Evolutionary conservation across 2,113 vertebrate species (phyloP).

Genomic region (Orycteropus afer): DNA sequence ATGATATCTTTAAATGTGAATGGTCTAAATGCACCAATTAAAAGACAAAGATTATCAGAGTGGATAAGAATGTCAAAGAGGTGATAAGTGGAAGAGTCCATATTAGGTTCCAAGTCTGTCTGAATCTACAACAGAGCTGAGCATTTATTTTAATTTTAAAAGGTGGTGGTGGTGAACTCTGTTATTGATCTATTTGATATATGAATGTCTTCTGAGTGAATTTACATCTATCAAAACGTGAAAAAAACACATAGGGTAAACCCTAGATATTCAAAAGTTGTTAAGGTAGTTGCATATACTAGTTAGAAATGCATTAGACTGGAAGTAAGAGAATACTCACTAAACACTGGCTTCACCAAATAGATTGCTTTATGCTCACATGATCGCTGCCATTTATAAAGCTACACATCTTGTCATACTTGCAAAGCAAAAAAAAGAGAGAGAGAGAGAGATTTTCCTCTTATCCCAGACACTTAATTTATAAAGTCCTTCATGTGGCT

Average conservation of each 20-base stretch:
- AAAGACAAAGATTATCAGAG: not conserved
- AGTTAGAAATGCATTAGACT: not conserved
- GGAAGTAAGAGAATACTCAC: not conserved
- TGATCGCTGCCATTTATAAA: not conserved
- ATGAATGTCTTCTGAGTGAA: not conserved
- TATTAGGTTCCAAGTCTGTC: not conserved
- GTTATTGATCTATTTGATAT: not conserved
- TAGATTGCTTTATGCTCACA: not conserved
- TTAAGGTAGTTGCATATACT: not conserved
- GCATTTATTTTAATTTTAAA: not conserved
- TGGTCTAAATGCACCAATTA: not conserved
- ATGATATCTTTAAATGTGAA: constrained; percentile 16
- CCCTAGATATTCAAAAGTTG: not conserved
- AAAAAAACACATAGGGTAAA: not conserved
- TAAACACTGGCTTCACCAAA: not conserved
- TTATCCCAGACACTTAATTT: not conserved
- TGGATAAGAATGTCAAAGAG: not conserved
- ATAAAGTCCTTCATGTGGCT: not conserved
- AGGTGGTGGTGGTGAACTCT: not conserved
- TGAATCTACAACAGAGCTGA: not conserved
- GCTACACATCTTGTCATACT: not conserved
- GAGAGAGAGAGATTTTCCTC: too few species aligned
- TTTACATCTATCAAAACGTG: not conserved
- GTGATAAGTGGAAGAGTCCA: not conserved
- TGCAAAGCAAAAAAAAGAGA: not conserved